These are phyloP conservation scores for Poecilus cupreus DNA, from an alignment of 2,888 invertebrate genomes.

Conservation along the genomic window DNA sequence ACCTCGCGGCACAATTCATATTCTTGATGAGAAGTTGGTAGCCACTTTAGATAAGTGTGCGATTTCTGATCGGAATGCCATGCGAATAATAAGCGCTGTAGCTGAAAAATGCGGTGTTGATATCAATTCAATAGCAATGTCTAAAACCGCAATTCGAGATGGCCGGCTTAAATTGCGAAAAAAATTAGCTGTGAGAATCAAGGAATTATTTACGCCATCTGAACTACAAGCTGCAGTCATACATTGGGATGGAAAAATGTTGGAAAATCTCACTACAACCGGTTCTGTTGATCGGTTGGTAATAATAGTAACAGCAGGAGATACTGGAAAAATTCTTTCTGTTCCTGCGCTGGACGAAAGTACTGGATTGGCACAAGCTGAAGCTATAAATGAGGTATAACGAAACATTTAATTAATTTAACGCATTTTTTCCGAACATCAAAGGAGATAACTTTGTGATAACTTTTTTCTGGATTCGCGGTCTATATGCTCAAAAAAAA, in stretches of 20 bases:
- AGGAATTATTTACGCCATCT: conserved; percentile 66
- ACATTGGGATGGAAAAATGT: conserved; percentile 68
- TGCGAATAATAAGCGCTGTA: conserved; percentile 56
- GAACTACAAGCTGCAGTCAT: conserved; percentile 65
- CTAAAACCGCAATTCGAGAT: conserved; percentile 60
- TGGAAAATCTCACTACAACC: conserved; percentile 60
- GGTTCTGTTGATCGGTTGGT: conserved; percentile 65
- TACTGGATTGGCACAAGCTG: conserved; percentile 62
- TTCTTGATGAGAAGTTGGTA: conserved; percentile 61
- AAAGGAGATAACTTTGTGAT: too few species aligned
- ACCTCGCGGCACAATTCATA: conserved; percentile 58
- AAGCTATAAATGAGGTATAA: conserved; percentile 61
- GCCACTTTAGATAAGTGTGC: conserved; percentile 61
- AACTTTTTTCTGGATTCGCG: too few species aligned
- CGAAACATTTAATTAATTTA: conserved; percentile 13
- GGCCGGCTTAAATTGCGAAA: conserved; percentile 60
- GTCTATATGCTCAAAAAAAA: too few species aligned
- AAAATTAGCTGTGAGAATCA: conserved; percentile 65
- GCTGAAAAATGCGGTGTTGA: conserved; percentile 59
- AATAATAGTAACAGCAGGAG: too few species aligned
- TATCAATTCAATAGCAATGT: conserved; percentile 54
- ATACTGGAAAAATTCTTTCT: conserved; percentile 65
- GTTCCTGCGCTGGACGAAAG: conserved; percentile 64
- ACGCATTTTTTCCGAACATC: too few species aligned
- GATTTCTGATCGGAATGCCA: conserved; percentile 60